Base-by-base conservation (phyloP, 2,888 invertebrate genomes). In the Caradrina clavipalpis region DNA sequence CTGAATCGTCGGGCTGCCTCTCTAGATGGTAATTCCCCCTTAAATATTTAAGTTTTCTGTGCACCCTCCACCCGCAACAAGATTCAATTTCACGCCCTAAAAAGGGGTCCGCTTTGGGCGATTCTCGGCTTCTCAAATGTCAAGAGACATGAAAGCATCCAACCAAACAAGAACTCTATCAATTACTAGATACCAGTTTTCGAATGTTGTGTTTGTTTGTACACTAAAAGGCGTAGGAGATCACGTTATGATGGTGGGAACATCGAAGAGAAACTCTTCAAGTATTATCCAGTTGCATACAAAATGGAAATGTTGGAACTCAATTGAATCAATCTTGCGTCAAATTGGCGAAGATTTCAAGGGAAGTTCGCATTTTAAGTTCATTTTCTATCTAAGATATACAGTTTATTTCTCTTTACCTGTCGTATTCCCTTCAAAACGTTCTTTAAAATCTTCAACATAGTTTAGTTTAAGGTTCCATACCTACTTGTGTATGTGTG, bases 51-150 rank as follows among this genome's bases (percentile, higher is more conserved):
- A 96, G 95, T 95, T 95, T 94, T 91, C 93, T 86, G 87, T 89
- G 86, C 92, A 90, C 94, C 95, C 95, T 93, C 89, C 90, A 86
- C 87, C 94, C 94, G 92, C 93, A 95, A 95, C 95, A 95, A 93
- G 95, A 96, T 96, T 96, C 95, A 96, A 96, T 96, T 95, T 95
- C 93, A 95, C 95, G 94, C 94, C 94, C 91, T 89, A 89, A 91
- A 94, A 95, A 94, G 93, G 94, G 95, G 92, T 92, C 90, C 89
- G 88, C 85, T 91, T 90, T 90, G 89, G 93, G 85, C 91, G 92
- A 91, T 93, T 91, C 89, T 89, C 91, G 89, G 88, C 91, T 91
- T 88, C 92, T 94, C 92, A 92, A 94, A 94, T 89, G 93, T 94
- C 94, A 94, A 87, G 91, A 94, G 93, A 94, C 91, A 93, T 89